Conservation (phyloP, 2,888 invertebrate genomes). For the Teinopalpus imperialis region DNA sequence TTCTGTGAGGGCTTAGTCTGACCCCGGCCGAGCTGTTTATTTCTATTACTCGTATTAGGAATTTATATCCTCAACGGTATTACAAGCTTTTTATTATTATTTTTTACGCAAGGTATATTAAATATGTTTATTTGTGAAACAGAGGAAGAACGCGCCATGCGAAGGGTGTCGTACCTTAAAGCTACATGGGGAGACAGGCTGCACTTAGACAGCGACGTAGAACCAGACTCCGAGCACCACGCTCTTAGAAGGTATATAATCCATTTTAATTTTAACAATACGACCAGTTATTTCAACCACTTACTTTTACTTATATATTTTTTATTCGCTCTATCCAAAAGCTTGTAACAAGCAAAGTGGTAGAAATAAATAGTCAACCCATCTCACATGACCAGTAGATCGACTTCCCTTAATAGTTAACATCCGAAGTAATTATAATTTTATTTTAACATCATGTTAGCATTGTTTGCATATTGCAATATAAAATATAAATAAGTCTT, state of each 20-base stretch:
- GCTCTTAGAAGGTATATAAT: slow-evolving; percentile 83
- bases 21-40: no score
- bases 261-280: not conserved
- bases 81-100: no score
- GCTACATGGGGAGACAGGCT: slow-evolving; percentile 93
- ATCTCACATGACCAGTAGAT: slow-evolving; percentile 31
- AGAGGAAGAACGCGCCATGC: slow-evolving; percentile 93
- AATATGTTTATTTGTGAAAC: slow-evolving; percentile 49
- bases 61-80: no score
- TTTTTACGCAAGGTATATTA: no score
- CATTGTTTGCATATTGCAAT: slow-evolving; percentile 28
- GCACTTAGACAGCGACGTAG: slow-evolving; percentile 86
- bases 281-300: slow-evolving; percentile 13
- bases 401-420: slow-evolving; percentile 33
- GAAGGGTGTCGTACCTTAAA: slow-evolving; percentile 96
- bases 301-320: not conserved
- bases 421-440: slow-evolving; percentile 29
- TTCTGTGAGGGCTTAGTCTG: no score
- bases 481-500: slow-evolving; percentile 26
- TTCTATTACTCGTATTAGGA: no score
- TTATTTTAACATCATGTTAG: slow-evolving; percentile 30
- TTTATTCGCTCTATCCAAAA: not conserved
- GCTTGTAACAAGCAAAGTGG: slow-evolving; percentile 3
- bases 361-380: slow-evolving; percentile 19
- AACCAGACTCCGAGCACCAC: slow-evolving; percentile 83